Conservation (phyloP, 2,113 vertebrate genomes). For the Lophochroa leadbeateri region DNA sequence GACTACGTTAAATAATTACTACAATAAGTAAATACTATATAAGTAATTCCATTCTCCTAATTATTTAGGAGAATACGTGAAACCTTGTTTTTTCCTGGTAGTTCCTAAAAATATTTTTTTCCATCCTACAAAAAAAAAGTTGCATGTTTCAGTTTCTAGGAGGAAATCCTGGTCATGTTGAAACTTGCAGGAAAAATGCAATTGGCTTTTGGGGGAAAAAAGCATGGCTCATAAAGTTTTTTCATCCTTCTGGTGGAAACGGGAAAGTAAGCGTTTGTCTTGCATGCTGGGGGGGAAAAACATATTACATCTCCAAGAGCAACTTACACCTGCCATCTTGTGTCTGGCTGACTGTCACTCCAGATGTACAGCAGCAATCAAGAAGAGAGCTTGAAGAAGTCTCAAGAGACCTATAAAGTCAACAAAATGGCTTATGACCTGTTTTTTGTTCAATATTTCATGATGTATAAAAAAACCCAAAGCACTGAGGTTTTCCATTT, state of each 20-base stretch:
- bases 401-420: slow-evolving; percentile 37
- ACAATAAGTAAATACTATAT: background rate
- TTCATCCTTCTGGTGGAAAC: background rate
- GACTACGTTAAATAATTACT: background rate
- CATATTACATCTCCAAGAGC: background rate
- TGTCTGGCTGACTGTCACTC: slow-evolving; percentile 36
- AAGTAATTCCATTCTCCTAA: background rate
- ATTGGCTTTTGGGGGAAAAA: background rate
- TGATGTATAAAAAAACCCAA: slow-evolving; percentile 21
- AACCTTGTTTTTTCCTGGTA: background rate
- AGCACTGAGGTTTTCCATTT: slow-evolving; percentile 18
- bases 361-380: slow-evolving; percentile 54
- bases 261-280: background rate
- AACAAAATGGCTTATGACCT: slow-evolving; percentile 55
- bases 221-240: background rate
- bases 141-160: background rate
- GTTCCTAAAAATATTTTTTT: background rate
- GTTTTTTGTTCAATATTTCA: slow-evolving; percentile 65
- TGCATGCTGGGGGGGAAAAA: background rate
- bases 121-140: background rate
- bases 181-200: background rate
- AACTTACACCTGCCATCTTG: slow-evolving; percentile 44
- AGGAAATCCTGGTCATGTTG: background rate
- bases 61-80: background rate
- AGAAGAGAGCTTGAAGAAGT: slow-evolving; percentile 41